Evolutionary conservation across 2,888 invertebrate genomes (phyloP).

Genomic region (Eucriotettix oculatus): DNA sequence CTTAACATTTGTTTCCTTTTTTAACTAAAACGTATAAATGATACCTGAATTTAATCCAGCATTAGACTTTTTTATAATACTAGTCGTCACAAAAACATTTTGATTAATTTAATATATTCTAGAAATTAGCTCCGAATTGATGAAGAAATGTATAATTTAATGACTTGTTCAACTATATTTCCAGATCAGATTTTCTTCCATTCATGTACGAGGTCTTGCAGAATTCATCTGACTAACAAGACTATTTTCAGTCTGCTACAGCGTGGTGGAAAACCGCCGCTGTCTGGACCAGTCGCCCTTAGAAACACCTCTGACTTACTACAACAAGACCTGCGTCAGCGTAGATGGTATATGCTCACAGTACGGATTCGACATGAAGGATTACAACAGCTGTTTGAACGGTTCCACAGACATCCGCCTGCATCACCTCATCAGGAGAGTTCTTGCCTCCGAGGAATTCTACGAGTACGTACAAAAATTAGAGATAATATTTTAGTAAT

Average conservation of each 20-base stretch:
- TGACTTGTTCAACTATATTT: background rate
- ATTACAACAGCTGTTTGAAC: constrained; percentile 31
- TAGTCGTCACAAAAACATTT: too few relatives aligned
- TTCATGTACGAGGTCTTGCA: too few relatives aligned
- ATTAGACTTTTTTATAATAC: too few relatives aligned
- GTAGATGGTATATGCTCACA: constrained; percentile 33
- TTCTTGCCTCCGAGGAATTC: constrained; percentile 46
- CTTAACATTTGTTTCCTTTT: too few relatives aligned
- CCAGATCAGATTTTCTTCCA: background rate
- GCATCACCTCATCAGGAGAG: constrained; percentile 34
- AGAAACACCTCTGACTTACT: constrained; percentile 29
- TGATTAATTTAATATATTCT: too few relatives aligned
- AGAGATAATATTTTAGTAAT: too few relatives aligned
- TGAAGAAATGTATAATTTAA: too few relatives aligned
- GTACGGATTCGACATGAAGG: constrained; percentile 25
- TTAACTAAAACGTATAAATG: too few relatives aligned
- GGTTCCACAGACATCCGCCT: constrained; percentile 25
- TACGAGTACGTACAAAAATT: constrained; percentile 39
- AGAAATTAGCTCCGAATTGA: too few relatives aligned
- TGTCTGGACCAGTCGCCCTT: constrained; percentile 31
- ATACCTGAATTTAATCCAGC: too few relatives aligned
- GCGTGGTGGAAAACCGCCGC: constrained; percentile 37
- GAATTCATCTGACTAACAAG: too few relatives aligned
- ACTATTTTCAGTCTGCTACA: constrained; percentile 39
- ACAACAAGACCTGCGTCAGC: constrained; percentile 30